Evolutionary conservation across 2,888 invertebrate species (phyloP), one percentile per base, ranked within the genome.

Genomic region (Actias luna): DNA sequence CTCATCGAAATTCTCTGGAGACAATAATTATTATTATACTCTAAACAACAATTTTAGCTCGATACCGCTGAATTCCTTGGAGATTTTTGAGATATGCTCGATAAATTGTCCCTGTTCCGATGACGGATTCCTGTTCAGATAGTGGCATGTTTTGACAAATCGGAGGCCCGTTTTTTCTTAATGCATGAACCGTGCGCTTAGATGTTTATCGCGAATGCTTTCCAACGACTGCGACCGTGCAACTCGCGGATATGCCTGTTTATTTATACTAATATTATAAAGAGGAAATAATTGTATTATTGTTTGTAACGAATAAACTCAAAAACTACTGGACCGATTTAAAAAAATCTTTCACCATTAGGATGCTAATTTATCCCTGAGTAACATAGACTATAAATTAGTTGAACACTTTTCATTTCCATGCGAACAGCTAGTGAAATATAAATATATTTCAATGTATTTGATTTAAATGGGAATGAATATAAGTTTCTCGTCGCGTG

Each of bases 81-180:
- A 86, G 89, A 89, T 90, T 76, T 76, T 70, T 84, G 83, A 86
- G 88, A 89, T 90, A 88, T 83, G 66, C 66, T 68, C 85, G 83
- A 89, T 88, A 86, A 85, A 89, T 89, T 77, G 87, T 79, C 77
- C 71, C 70, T 67, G 78, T 67, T 70, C 80, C 83, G 89, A 90
- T 92, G 90, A 91, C 89, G 91, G 90, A 91, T 90, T 81, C 83
- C 78, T 74, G 71, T 76, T 71, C 77, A 70, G 91, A 92, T 92
- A 89, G 81, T 83, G 85, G 85, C 88, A 85, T 76, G 75, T 82
- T 90, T 89, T 92, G 92, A 92, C 89, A 91, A 92, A 92, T 92
- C 82, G 87, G 68, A 67, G 83, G 83, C 81, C 89, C 85, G 87
- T 87, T 85, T 85, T 84, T 80, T 80, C 82, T 83, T 82, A 84